Base-by-base conservation (phyloP, 2,888 invertebrate genomes). In the Archips xylosteana region DNA sequence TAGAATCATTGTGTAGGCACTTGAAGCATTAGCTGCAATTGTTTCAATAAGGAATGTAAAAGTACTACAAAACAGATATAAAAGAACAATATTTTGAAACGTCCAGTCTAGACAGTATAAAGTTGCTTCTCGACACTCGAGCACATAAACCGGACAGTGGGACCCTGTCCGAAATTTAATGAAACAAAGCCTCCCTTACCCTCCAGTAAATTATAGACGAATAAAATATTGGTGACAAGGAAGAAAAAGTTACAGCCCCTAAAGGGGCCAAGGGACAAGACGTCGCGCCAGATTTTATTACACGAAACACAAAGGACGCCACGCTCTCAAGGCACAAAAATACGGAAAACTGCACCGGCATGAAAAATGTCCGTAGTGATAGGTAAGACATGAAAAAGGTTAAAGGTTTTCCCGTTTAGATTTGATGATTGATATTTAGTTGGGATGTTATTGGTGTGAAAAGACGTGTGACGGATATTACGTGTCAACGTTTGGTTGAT, bases 271-370 rank as follows among this genome's bases (percentile, higher is more conserved):
- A 82, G 87, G 87, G 88, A 87, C 81, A 78, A 82, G 80, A 82
- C 83, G 87, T 87, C 89, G 86, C 84, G 83, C 81, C 83, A 89
- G 90, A 89, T 92, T 92, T 92, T 92, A 92, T 92, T 92, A 90
- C 89, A 78, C 76, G 76, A 79, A 85, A 83, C 83, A 89, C 88
- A 89, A 90, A 87, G 86, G 86, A 84, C 83, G 80, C 85, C 85
- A 83, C 82, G 82, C 80, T 81, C 88, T 86, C 85, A 80, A 79
- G 85, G 85, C 84, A 85, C 79, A 23, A 32, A 66, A 63, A 59
- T 60, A 71, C 69, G 82, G 86, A 85, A 88, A 87, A 87, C 82
- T 83, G 83, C 82, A 81, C 78, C 75, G 70, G 71, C 64, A 78
- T 77, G 79, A 84, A 82, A 81, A 84, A 82, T 83, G 77, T 71